These are phyloP conservation scores for Coreius guichenoti DNA, from an alignment of 2,797 vertebrate species.

Conservation along the genomic window DNA sequence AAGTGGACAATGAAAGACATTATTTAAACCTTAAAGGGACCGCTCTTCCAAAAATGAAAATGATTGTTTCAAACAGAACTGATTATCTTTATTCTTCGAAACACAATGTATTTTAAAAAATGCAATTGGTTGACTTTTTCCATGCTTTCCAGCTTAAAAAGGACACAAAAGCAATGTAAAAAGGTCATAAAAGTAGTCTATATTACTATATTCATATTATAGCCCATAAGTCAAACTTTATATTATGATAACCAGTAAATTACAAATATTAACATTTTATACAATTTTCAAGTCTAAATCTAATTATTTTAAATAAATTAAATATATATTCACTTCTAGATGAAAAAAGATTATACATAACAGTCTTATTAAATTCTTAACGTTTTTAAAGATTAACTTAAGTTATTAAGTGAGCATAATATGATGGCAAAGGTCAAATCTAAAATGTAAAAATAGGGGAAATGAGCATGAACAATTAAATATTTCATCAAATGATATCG, in stretches of 20 bases:
- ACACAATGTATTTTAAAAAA: neutral
- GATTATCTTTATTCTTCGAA: neutral
- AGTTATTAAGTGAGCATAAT: neutral
- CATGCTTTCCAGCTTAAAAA: neutral
- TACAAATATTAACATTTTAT: neutral
- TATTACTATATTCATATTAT: neutral
- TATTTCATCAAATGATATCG: neutral
- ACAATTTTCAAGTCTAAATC: neutral
- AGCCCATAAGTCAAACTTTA: neutral
- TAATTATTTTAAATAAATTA: neutral
- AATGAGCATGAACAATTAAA: neutral
- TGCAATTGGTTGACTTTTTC: neutral
- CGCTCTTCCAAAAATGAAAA: slow-evolving; percentile 27
- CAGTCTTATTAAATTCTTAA: neutral
- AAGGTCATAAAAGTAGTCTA: neutral
- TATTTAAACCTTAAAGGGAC: slow-evolving; percentile 24
- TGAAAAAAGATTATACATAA: neutral
- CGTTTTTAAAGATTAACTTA: neutral
- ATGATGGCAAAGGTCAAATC: neutral
- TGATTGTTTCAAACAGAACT: neutral
- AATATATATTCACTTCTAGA: neutral
- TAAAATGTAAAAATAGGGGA: neutral
- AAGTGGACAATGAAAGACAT: slow-evolving; percentile 23
- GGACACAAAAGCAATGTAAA: neutral
- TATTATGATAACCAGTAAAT: neutral